These are phyloP conservation scores for Luscinia megarhynchos DNA, from an alignment of 2,797 vertebrate species.

Conservation along the genomic window DNA sequence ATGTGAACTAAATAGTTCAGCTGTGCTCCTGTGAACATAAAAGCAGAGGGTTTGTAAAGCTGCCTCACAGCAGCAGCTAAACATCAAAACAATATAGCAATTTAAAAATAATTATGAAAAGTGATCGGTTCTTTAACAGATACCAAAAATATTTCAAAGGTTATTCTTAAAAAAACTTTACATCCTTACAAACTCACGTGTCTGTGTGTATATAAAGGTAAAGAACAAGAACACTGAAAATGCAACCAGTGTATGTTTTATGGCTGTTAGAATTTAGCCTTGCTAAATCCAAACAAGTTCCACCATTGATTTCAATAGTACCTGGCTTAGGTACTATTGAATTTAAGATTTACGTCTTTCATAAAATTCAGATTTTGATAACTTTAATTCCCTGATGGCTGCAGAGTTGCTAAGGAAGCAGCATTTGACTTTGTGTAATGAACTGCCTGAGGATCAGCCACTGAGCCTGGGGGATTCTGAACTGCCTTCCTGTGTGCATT, in stretches of 20 bases:
- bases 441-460: not conserved
- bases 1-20: not conserved
- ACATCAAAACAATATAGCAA: not conserved
- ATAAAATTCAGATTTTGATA: slow-evolving; percentile 51
- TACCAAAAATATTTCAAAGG: not conserved
- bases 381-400: slow-evolving; percentile 27
- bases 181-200: not conserved
- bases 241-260: not conserved
- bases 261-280: not conserved
- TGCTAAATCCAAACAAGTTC: not conserved
- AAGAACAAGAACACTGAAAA: not conserved
- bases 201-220: not conserved
- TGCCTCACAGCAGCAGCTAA: not conserved
- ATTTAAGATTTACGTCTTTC: slow-evolving; percentile 45
- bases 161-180: not conserved
- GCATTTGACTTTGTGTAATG: not conserved
- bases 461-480: not conserved
- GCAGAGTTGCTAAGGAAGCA: slow-evolving; percentile 20
- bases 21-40: not conserved
- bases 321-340: slow-evolving; percentile 26
- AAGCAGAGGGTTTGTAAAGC: not conserved
- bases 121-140: not conserved
- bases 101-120: not conserved
- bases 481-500: not conserved
- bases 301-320: slow-evolving; percentile 1